Base-by-base conservation (phyloP, 2,888 invertebrate genomes). In the Drosophila meridiana region DNA sequence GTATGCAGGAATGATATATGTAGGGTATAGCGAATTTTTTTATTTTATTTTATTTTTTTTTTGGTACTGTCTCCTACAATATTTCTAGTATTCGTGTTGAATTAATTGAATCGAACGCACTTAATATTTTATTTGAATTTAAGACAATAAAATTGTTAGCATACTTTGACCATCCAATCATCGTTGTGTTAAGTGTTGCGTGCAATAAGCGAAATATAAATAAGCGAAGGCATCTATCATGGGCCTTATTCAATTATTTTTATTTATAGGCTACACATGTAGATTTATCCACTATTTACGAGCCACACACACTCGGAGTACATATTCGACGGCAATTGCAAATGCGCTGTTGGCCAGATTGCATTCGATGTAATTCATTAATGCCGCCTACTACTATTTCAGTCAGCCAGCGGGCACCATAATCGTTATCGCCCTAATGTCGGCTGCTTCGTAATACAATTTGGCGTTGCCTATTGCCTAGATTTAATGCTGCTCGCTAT, bases 161-260 rank as follows among this genome's bases (percentile, higher is more conserved):
- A 76, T 81, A 78, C 73, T 79, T 77, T 58, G 70, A 64, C 28
- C 66, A 71, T 71, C 62, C 59, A 73, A 69, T 84, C 87, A 72
- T 83, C 72, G 38, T 53, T 32, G 50, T 59, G 66, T 66, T 74
- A 71, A 78, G 55, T 67, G 76, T 64, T 57, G 66, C 65, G 50
- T 64, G 69, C 71, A 73, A 68, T 58, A 65, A 50, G 48, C 43
- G n/a, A 69, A 73, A 76, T 52, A 69, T 70, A 78, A 78, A 73
- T 82, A 76, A 71, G 56, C 48, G 52, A 20, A 56, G 47, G 40
- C 60, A 78, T 82, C 73, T 40, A 70, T 78, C 77, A 79, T 55
- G 40, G 64, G 40, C 55, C 66, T 48, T 59, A 57, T 76, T 74
- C 69, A 62, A 62, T 69, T 52, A 69, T 45, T 60, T 52, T 71